Conservation (phyloP, 2,113 vertebrate genomes). For the Propithecus coquereli region DNA sequence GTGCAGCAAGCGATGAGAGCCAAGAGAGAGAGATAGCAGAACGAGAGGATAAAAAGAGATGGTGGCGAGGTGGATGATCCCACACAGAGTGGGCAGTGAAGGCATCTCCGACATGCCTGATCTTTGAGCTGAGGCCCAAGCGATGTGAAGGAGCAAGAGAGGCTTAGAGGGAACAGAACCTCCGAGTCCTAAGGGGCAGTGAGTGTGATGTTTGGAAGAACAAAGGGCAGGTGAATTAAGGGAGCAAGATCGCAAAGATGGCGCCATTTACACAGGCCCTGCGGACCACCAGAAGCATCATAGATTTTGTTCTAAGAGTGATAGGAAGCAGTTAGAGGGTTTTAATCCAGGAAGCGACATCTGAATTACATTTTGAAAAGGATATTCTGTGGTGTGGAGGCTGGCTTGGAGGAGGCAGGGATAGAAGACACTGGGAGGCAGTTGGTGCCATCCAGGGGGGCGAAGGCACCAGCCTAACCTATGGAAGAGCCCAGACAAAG, state of each 20-base stretch:
- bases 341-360: background rate
- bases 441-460: background rate
- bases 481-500: accelerated
- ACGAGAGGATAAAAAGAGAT: background rate
- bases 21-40: background rate
- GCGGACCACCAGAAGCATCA: no score
- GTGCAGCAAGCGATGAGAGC: accelerated
- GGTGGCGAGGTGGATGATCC: accelerated
- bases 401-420: background rate
- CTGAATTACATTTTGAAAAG: background rate
- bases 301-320: background rate
- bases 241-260: background rate
- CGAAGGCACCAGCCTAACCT: background rate
- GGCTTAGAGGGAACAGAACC: no score
- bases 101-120: background rate
- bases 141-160: accelerated
- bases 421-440: background rate
- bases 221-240: no score
- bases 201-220: background rate
- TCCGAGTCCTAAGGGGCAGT: no score
- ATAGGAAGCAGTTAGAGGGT: background rate
- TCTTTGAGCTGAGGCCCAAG: background rate
- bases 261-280: background rate
- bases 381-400: background rate
- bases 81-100: background rate